Conservation (phyloP, 2,888 invertebrate species). For the Philhelius pedissequus region DNA sequence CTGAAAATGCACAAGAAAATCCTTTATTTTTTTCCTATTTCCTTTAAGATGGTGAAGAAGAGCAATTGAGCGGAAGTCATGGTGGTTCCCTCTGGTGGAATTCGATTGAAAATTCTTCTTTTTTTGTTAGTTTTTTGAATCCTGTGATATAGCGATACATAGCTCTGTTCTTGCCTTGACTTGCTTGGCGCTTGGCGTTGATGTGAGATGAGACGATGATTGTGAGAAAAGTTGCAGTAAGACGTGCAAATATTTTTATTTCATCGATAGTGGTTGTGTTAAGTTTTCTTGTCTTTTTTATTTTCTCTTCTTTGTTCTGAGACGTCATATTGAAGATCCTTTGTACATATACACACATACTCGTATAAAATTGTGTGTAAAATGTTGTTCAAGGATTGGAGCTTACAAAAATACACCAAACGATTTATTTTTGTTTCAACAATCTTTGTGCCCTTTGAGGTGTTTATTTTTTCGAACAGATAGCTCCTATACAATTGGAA, state of each 20-base stretch:
- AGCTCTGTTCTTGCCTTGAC: not conserved
- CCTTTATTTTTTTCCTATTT: not conserved
- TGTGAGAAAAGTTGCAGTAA: not conserved
- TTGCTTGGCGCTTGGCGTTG: not conserved
- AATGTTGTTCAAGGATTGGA: not conserved
- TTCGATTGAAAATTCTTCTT: constrained; percentile 20
- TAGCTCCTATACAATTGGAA: not conserved
- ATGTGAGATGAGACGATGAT: not conserved
- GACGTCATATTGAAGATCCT: not conserved
- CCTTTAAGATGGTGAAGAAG: not conserved
- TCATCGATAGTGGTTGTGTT: constrained; percentile 22
- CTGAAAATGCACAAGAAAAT: constrained; percentile 13
- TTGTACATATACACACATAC: not conserved
- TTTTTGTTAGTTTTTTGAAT: too few relatives aligned
- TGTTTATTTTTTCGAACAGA: not conserved
- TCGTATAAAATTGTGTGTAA: not conserved
- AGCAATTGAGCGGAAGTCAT: not conserved
- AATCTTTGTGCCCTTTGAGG: constrained; percentile 3
- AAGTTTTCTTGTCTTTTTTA: not conserved
- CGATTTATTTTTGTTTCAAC: constrained; percentile 24
- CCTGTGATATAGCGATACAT: not conserved
- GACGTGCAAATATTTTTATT: constrained; percentile 12
- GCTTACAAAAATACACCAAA: not conserved
- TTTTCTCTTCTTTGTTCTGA: not conserved
- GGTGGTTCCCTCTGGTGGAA: not conserved